A percentile compares a stretch with the other conserved stretches of the same genome.
These are phyloP conservation scores for Alaudala cheleensis DNA, from an alignment of 2,113 vertebrate species.

Conservation along the genomic window DNA sequence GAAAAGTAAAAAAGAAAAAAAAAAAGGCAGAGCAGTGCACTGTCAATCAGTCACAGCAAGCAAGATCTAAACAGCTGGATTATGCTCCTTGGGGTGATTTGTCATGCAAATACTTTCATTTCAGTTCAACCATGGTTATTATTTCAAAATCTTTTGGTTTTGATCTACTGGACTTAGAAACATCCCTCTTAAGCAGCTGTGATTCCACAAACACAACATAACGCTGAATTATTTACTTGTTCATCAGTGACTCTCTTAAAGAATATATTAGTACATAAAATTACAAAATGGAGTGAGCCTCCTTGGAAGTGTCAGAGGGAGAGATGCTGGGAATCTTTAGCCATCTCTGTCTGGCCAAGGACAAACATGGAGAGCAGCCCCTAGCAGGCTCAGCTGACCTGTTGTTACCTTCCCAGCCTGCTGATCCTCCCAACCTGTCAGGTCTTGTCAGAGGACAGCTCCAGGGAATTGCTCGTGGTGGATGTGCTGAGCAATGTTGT, in stretches of 20 bases:
- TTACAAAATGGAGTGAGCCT: neutral
- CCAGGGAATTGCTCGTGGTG: neutral
- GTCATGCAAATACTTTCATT: constrained; percentile 68
- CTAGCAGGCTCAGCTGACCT: neutral
- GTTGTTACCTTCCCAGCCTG: neutral
- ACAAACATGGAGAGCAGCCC: neutral
- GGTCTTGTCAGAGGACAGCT: neutral
- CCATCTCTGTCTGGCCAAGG: neutral
- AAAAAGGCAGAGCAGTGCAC: neutral
- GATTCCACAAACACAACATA: neutral
- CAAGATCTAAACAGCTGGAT: constrained; percentile 56
- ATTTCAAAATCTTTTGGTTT: constrained; percentile 37
- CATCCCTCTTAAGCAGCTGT: neutral
- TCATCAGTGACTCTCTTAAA: neutral
- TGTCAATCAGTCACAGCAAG: constrained; percentile 50
- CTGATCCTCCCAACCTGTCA: neutral
- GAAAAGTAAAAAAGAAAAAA: neutral
- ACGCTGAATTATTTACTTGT: neutral
- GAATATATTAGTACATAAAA: neutral
- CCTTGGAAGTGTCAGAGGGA: neutral
- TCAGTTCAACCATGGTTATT: constrained; percentile 10
- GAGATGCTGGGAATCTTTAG: neutral
- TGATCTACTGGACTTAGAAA: constrained; percentile 20
- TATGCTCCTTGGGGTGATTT: constrained; percentile 57
- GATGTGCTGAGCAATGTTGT: neutral